Conservation (phyloP, 2,113 vertebrate genomes). For the Abramis brama region DNA sequence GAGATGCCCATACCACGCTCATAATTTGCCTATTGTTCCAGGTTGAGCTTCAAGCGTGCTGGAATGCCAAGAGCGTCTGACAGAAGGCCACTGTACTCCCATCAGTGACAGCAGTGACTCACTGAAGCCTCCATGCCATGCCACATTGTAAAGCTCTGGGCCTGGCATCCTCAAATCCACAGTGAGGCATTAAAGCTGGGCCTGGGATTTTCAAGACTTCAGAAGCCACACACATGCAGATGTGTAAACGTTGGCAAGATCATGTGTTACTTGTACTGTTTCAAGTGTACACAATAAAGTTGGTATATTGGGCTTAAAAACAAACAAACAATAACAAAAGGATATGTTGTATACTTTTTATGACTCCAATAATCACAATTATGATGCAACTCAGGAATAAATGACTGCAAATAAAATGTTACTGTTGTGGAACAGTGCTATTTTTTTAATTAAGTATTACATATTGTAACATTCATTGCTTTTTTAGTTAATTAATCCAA, state of each 20-base stretch:
- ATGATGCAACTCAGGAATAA: neutral
- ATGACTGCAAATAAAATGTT: neutral
- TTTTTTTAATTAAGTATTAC: neutral
- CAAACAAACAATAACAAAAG: neutral
- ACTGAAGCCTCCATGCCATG: conserved; percentile 13
- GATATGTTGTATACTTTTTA: neutral
- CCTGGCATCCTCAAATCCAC: conserved; percentile 25
- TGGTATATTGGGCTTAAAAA: neutral
- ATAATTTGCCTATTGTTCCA: conserved; percentile 25
- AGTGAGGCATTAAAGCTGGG: conserved; percentile 32
- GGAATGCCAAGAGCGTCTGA: conserved; percentile 9
- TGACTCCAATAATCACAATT: neutral
- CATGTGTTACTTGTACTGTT: neutral
- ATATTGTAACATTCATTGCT: neutral
- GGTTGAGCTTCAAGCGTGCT: conserved; percentile 7
- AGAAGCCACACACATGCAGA: conserved; percentile 35
- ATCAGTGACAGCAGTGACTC: conserved; percentile 31
- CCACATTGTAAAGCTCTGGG: conserved; percentile 17
- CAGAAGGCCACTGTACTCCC: conserved; percentile 34
- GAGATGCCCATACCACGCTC: neutral
- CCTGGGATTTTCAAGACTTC: conserved; percentile 18
- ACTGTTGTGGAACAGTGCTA: neutral
- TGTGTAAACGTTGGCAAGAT: conserved; percentile 18
- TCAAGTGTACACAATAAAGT: neutral
- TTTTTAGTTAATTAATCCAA: neutral